Evolutionary conservation across 1,140 invertebrate genomes (phyloP), one percentile per base, ranked within the genome.

Genomic region (Drosophila ogumai): DNA sequence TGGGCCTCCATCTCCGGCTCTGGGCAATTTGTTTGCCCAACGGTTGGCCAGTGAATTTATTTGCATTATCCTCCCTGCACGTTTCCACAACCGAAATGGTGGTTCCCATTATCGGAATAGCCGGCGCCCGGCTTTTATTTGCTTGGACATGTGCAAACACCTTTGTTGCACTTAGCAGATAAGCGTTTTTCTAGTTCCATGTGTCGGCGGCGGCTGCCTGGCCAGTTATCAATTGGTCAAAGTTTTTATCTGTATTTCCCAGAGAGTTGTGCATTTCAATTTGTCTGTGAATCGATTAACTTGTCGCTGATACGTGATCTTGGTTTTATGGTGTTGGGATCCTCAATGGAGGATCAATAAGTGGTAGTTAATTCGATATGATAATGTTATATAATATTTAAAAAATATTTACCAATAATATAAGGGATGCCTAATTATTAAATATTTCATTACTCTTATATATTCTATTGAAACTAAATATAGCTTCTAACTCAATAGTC

Each of bases 141-240:
- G 85, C 81, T 88, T 81, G 74, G 85, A 88, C 85, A 90, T 90
- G 85, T 90, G 77, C 85, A 90, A 88, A 90, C 85, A 90, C 85
- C 74, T 90, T 84, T 84, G 68, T 78, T 80, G 77, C 80, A 80
- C 60, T 88, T 58, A 73, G 46, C 43, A 78, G 85, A 88, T 90
- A 90, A 88, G 74, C 68, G 52, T 74, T 80, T 75, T 73, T 84
- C 63, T 57, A 67, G 57, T 61, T 82, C 58, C 63, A 36, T 38
- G 10, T 28, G 60, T 13, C 13, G 5, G 25, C 17, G 5, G 2
- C 17, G 32, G 50, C 61, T 74, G 55, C 69, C 54, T 66, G 63
- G 47, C 22, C 74, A 75, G 52, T 84, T 88, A 88, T 90, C 84
- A 84, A 71, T 82, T 77, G 72, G 63, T 50, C 60, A 65, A 49